phyloP scores from a whole-genome alignment of 2,797 vertebrate genomes.

The Semaprochilodus insignis region DNA sequence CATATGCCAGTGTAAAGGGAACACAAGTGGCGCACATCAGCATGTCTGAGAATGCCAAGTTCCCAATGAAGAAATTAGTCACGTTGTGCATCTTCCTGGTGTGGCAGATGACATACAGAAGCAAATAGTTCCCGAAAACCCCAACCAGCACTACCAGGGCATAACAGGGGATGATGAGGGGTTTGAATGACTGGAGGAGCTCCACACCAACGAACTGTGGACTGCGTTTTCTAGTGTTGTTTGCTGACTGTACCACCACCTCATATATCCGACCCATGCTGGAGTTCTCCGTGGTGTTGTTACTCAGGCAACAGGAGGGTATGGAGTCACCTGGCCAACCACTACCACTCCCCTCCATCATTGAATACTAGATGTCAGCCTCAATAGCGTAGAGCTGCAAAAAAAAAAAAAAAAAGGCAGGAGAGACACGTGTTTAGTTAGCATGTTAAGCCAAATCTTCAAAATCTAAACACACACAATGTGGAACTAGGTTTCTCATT shows the following conservation, averaged over 20 bases:
- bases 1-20: slow-evolving; percentile 89
- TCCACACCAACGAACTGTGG: slow-evolving; percentile 84
- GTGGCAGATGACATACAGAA: slow-evolving; percentile 88
- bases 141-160: slow-evolving; percentile 84
- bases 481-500: background rate
- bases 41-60: slow-evolving; percentile 91
- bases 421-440: slow-evolving; percentile 19
- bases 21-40: slow-evolving; percentile 90
- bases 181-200: slow-evolving; percentile 88
- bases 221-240: slow-evolving; percentile 74
- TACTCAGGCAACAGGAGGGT: slow-evolving; percentile 51
- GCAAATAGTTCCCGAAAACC: slow-evolving; percentile 87
- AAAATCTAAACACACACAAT: background rate
- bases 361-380: slow-evolving; percentile 9
- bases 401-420: slow-evolving; percentile 25
- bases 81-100: slow-evolving; percentile 91
- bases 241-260: slow-evolving; percentile 71
- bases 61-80: slow-evolving; percentile 92
- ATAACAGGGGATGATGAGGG: slow-evolving; percentile 89
- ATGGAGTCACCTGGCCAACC: slow-evolving; percentile 66
- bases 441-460: background rate
- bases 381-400: slow-evolving; percentile 44
- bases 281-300: slow-evolving; percentile 60
- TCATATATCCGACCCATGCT: slow-evolving; percentile 67
- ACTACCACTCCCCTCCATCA: slow-evolving; percentile 74